phyloP scores from a whole-genome alignment of 2,888 invertebrate species.

The Lasioglossum morio region DNA sequence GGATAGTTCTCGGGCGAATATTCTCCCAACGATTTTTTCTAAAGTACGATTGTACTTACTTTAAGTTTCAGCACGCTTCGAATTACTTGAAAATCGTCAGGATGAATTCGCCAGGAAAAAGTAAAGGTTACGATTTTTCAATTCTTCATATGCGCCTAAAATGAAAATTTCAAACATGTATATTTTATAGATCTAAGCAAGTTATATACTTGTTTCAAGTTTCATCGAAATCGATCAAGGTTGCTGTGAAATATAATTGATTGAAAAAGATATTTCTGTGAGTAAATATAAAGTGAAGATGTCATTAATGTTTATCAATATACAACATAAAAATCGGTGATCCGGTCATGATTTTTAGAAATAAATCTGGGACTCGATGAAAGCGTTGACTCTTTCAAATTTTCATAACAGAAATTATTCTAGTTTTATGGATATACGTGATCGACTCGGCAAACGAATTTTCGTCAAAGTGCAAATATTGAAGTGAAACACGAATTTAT shows the following conservation, averaged over 20 bases:
- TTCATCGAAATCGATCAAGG: no score
- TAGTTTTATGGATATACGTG: neutral
- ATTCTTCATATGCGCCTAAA: no score
- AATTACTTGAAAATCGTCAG: neutral
- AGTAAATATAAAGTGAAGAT: neutral
- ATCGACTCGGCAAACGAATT: neutral
- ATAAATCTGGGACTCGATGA: neutral
- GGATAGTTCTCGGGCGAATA: neutral
- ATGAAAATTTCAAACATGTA: no score
- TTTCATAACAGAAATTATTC: neutral
- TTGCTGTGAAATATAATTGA: no score
- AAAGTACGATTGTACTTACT: no score
- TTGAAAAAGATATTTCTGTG: neutral
- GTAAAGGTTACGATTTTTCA: no score
- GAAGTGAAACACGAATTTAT: neutral
- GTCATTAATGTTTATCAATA: neutral
- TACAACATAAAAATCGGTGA: no score
- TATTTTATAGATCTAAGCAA: no score
- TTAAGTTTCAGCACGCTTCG: neutral
- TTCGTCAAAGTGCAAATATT: neutral
- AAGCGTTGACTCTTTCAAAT: neutral
- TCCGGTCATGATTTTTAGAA: neutral
- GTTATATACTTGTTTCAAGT: no score
- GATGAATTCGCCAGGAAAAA: neutral
- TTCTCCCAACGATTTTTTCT: neutral